Conservation (phyloP, 1,140 invertebrate species). For the Pomacea maculata region DNA sequence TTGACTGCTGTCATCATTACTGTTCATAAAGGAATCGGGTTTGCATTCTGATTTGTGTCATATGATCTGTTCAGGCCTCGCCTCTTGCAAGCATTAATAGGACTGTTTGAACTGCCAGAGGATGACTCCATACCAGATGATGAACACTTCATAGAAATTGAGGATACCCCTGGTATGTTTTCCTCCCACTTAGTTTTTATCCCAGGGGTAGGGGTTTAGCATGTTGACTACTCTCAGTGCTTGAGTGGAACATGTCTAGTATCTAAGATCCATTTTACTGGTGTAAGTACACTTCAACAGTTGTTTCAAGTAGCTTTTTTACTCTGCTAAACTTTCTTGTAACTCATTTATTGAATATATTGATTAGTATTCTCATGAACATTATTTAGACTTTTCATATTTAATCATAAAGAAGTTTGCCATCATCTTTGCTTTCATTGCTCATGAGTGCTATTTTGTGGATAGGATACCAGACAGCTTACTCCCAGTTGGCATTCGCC, state of each 20-base stretch:
- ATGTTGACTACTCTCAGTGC: not conserved
- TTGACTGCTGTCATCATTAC: too few relatives aligned
- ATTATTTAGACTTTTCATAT: too few relatives aligned
- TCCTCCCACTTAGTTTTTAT: not conserved
- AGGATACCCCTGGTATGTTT: slow-evolving; percentile 74
- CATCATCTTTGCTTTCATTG: too few relatives aligned
- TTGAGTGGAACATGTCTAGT: too few relatives aligned
- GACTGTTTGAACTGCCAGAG: slow-evolving; percentile 87
- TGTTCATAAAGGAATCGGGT: too few relatives aligned
- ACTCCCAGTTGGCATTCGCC: slow-evolving; percentile 87
- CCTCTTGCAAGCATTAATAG: slow-evolving; percentile 78
- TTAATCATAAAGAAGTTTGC: too few relatives aligned
- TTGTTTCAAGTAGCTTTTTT: not conserved
- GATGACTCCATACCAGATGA: slow-evolving; percentile 82
- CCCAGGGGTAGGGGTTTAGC: not conserved
- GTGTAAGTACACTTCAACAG: too few relatives aligned
- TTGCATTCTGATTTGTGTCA: not conserved
- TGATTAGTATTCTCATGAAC: too few relatives aligned
- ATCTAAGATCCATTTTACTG: too few relatives aligned
- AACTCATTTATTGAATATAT: too few relatives aligned
- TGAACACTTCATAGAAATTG: slow-evolving; percentile 87
- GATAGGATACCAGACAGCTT: slow-evolving; percentile 85
- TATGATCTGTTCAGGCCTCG: slow-evolving; percentile 64
- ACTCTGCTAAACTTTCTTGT: too few relatives aligned
- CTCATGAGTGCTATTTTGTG: not conserved